phyloP scores from a whole-genome alignment of 2,113 vertebrate species.

The Xyrauchen texanus region DNA sequence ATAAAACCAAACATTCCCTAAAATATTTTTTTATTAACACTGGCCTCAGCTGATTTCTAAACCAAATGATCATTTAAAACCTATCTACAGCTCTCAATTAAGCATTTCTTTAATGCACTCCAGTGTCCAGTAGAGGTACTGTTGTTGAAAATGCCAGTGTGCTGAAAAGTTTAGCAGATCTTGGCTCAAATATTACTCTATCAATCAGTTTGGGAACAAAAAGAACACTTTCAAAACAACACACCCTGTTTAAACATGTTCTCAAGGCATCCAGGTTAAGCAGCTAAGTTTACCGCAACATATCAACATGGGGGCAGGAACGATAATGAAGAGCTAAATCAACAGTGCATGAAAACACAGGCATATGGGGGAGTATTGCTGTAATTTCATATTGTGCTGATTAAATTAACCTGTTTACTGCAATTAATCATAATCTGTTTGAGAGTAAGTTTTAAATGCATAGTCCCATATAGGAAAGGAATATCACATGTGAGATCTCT shows the following conservation, averaged over 20 bases:
- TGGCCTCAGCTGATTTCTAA: no score
- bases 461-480: no score
- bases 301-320: conserved; percentile 36
- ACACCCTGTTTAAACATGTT: conserved; percentile 50
- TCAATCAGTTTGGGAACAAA: conserved; percentile 40
- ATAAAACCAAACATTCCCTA: no score
- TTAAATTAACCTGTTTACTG: conserved; percentile 33
- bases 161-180: conserved; percentile 46
- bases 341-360: conserved; percentile 40
- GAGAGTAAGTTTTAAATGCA: not conserved
- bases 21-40: no score
- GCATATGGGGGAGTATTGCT: conserved; percentile 33
- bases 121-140: not conserved
- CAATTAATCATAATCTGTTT: conserved; percentile 21
- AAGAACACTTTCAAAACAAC: conserved; percentile 11
- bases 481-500: no score
- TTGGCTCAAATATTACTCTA: conserved; percentile 47
- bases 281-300: conserved; percentile 41
- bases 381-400: conserved; percentile 46
- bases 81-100: no score
- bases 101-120: no score
- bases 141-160: not conserved
- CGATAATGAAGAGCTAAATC: conserved; percentile 52
- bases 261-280: conserved; percentile 47
- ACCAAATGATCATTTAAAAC: no score